Evolutionary conservation across 2,797 vertebrate species (phyloP).

Genomic region (Margarornis squamiger): DNA sequence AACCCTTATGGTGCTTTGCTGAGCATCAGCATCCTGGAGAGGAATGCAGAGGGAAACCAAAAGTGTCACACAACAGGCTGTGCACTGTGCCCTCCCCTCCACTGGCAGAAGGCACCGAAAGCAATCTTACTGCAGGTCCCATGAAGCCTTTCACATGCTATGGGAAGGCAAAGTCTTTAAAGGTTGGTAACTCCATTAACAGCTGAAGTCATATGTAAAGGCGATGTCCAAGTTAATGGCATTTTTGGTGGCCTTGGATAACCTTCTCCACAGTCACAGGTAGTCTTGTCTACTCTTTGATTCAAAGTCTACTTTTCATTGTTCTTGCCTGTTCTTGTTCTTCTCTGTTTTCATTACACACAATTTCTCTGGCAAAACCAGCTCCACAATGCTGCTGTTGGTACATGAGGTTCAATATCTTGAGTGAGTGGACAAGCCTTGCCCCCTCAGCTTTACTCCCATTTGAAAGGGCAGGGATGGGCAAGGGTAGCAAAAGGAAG

Average conservation of each 20-base stretch:
- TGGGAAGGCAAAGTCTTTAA: neutral
- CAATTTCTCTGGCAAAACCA: neutral
- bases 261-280: neutral
- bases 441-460: neutral
- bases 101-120: neutral
- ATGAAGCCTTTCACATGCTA: neutral
- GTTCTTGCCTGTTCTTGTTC: neutral
- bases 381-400: neutral
- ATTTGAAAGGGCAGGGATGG: neutral
- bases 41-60: neutral
- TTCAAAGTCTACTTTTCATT: neutral
- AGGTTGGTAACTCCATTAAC: neutral
- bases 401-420: neutral
- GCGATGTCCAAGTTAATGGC: neutral
- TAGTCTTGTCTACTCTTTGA: neutral
- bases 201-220: neutral
- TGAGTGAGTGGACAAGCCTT: rapidly evolving
- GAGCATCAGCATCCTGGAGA: neutral
- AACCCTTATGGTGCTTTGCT: neutral
- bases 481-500: neutral
- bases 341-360: neutral
- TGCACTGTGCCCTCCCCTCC: neutral
- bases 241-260: neutral
- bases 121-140: neutral
- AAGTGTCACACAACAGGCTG: neutral